Conservation (phyloP, 2,888 invertebrate species). For the Harpalus rufipes region DNA sequence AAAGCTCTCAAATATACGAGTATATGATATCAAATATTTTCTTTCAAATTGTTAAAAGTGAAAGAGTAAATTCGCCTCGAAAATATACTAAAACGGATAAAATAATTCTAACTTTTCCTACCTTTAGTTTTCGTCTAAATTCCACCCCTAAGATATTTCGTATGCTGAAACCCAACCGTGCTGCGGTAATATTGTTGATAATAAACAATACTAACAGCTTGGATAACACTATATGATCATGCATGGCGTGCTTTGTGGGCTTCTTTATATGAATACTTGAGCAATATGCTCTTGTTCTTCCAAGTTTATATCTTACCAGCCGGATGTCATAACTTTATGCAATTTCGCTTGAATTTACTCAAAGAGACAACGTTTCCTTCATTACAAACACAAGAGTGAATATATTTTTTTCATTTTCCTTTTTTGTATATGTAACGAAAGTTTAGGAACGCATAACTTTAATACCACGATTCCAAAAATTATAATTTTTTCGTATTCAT, state of each 20-base stretch:
- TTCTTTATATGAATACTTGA: background rate
- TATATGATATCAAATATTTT: too few relatives aligned
- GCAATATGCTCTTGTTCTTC: background rate
- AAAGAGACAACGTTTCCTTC: background rate
- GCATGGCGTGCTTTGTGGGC: background rate
- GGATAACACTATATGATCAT: background rate
- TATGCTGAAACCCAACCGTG: background rate
- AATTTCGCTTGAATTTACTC: background rate
- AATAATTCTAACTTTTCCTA: too few relatives aligned
- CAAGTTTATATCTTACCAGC: background rate
- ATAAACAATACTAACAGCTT: conserved; percentile 6
- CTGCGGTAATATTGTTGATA: background rate
- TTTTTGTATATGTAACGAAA: too few relatives aligned
- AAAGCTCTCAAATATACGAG: too few relatives aligned
- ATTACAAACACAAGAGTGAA: background rate
- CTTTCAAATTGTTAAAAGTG: too few relatives aligned
- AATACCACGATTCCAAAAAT: too few relatives aligned
- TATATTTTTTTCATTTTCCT: too few relatives aligned
- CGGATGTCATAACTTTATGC: conserved; percentile 1
- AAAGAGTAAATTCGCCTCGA: too few relatives aligned
- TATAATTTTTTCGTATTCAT: too few relatives aligned
- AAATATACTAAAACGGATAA: too few relatives aligned
- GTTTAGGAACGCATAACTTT: too few relatives aligned
- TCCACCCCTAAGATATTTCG: background rate
- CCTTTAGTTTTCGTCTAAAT: too few relatives aligned